Evolutionary conservation across 2,888 invertebrate species (phyloP), one percentile per base, ranked within the genome.

Genomic region (Himalopsyche kuldschensis): DNA sequence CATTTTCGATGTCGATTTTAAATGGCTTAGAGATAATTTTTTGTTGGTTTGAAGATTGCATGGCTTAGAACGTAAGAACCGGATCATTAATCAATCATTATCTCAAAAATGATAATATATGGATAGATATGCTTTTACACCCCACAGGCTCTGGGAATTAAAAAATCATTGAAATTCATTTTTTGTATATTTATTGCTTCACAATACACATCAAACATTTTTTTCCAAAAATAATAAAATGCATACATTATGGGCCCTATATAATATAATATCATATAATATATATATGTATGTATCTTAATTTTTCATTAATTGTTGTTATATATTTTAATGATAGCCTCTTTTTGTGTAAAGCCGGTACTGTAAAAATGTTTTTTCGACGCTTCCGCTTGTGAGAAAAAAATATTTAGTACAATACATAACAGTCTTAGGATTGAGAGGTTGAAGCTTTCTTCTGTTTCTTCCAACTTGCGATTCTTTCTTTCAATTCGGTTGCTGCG

Each of bases 381-480:
- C 69, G 69, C 69, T 69, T 69, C 27, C 8, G 3, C 27, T 27
- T 69, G 69, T 69, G 69, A 69, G 30, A 69, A 69, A 69, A 69
- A 27, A 27, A 69, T 55, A 69, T 69, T 69, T 69, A 27, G 11
- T 69, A 69, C 27, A 69, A 69, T 69, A 69, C 69, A 30, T 11
- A 84, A 80, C 86, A 86, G 86, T 86, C 86, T 86, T 84, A 78
- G 81, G 84, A 83, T 85, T 90, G 90, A 81, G 90, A 90, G 85
- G 91, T 89, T 79, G 91, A 88, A 80, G 90, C 88, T 88, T 93
- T 93, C 90, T 96, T 96, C 88, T 96, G 95, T 87, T 94, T 94
- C 89, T 97, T 97, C 98, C 98, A 98, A 88, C 94, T 94, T 87
- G 94, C 93, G 89, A 98, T 98, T 88, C 95, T 94, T 89, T 96